A percentile compares a stretch with the other conserved stretches of the same genome.
phyloP scores from a whole-genome alignment of 64 coral and sea anemone species.

The Anthopleura sola region DNA sequence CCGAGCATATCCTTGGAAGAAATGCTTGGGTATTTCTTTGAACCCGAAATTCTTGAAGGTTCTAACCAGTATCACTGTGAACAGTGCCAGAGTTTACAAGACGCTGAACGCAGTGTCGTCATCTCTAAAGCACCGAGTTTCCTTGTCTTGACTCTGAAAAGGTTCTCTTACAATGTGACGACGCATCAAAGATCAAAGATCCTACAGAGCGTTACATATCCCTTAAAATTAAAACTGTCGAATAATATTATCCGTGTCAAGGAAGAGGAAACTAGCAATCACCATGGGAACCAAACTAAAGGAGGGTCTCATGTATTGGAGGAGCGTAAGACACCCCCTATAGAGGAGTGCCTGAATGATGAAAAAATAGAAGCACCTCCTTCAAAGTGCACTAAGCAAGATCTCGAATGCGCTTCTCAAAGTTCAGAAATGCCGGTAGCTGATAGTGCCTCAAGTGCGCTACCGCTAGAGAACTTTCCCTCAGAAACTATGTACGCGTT shows the following conservation, averaged over 20 bases:
- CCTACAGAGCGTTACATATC: constrained; percentile 87
- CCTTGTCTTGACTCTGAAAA: constrained; percentile 82
- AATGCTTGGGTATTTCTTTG: constrained; percentile 87
- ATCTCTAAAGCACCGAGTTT: constrained; percentile 78
- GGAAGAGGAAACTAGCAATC: neutral
- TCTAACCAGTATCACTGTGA: constrained; percentile 92
- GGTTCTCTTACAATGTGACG: constrained; percentile 83
- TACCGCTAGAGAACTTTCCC: constrained; percentile 22
- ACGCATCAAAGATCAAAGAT: constrained; percentile 89
- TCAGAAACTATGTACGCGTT: constrained; percentile 62
- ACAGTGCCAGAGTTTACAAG: constrained; percentile 73
- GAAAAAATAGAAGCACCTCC: constrained; percentile 14
- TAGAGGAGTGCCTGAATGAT: neutral
- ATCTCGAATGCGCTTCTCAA: constrained; percentile 4
- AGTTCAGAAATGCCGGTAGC: neutral
- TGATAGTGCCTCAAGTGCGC: neutral
- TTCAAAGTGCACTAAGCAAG: constrained; percentile 38
- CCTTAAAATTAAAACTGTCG: constrained; percentile 48
- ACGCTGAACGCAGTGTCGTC: constrained; percentile 79
- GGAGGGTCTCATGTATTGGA: neutral
- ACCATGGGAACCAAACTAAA: neutral
- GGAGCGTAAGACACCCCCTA: neutral
- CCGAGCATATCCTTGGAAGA: constrained; percentile 50
- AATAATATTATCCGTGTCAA: constrained; percentile 6
- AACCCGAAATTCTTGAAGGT: constrained; percentile 78